phyloP scores from a whole-genome alignment of 2,888 invertebrate species.

The Physocephala rufipes region DNA sequence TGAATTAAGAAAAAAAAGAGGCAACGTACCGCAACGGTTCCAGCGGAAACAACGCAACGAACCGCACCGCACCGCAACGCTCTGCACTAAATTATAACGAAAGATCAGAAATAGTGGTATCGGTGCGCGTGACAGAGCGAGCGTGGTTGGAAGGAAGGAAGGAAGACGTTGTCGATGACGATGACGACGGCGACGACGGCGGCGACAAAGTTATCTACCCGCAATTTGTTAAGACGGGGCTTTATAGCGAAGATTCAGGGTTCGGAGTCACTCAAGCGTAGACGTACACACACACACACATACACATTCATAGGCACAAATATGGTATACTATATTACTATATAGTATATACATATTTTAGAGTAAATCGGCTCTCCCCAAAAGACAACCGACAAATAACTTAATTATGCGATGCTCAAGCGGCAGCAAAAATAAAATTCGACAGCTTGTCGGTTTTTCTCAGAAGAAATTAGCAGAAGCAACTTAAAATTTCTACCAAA shows the following conservation, averaged over 20 bases:
- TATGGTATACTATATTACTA: too few relatives aligned
- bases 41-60: not conserved
- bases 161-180: conserved; percentile 20
- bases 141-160: not conserved
- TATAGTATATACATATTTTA: too few relatives aligned
- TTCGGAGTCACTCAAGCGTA: conserved; percentile 5
- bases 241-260: not conserved
- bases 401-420: conserved; percentile 28
- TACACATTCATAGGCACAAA: not conserved
- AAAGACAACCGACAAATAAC: conserved; percentile 22
- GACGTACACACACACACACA: not conserved
- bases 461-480: conserved; percentile 31
- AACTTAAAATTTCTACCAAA: conserved; percentile 6
- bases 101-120: not conserved
- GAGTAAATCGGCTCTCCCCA: not conserved
- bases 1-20: conserved; percentile 9
- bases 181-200: not conserved
- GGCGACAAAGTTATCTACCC: conserved; percentile 12
- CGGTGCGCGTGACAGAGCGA: not conserved
- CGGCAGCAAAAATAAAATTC: conserved; percentile 15
- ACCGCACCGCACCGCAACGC: too few relatives aligned
- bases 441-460: conserved; percentile 27
- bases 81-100: not conserved
- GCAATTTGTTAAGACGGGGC: conserved; percentile 24
- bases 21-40: conserved; percentile 5